These are phyloP conservation scores for Operophtera brumata DNA, from an alignment of 2,888 invertebrate species.

Conservation along the genomic window DNA sequence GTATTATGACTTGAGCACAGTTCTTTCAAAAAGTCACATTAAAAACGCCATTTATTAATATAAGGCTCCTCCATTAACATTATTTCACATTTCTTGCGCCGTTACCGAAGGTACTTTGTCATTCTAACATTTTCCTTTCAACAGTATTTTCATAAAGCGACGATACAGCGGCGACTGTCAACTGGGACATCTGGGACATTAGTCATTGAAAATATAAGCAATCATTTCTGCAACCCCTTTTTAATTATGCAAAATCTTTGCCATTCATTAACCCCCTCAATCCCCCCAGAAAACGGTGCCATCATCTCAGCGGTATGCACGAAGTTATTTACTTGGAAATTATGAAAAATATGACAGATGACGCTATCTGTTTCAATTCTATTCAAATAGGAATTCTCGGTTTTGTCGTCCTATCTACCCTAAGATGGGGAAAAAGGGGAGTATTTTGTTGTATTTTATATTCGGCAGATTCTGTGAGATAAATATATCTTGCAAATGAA, in stretches of 20 bases:
- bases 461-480: slow-evolving; percentile 42
- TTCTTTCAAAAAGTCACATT: too few species aligned
- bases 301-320: slow-evolving; percentile 54
- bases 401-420: slow-evolving; percentile 32
- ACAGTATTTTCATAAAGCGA: slow-evolving; percentile 16
- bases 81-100: too few species aligned
- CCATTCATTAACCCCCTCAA: slow-evolving; percentile 56
- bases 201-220: slow-evolving; percentile 73
- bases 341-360: slow-evolving; percentile 69
- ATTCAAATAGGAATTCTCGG: slow-evolving; percentile 38
- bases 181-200: slow-evolving; percentile 57
- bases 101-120: too few species aligned
- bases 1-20: too few species aligned
- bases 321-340: slow-evolving; percentile 69
- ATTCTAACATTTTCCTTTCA: background rate
- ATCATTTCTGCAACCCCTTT: slow-evolving; percentile 69
- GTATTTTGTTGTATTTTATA: slow-evolving; percentile 39
- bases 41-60: too few species aligned
- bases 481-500: slow-evolving; percentile 28
- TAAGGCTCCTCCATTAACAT: too few species aligned
- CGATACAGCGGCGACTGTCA: slow-evolving; percentile 38
- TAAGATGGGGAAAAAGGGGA: slow-evolving; percentile 9
- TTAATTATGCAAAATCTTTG: slow-evolving; percentile 78
- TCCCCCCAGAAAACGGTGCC: slow-evolving; percentile 22
- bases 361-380: slow-evolving; percentile 63